Base-by-base conservation (phyloP, 2,797 vertebrate species). In the Microhierax caerulescens region DNA sequence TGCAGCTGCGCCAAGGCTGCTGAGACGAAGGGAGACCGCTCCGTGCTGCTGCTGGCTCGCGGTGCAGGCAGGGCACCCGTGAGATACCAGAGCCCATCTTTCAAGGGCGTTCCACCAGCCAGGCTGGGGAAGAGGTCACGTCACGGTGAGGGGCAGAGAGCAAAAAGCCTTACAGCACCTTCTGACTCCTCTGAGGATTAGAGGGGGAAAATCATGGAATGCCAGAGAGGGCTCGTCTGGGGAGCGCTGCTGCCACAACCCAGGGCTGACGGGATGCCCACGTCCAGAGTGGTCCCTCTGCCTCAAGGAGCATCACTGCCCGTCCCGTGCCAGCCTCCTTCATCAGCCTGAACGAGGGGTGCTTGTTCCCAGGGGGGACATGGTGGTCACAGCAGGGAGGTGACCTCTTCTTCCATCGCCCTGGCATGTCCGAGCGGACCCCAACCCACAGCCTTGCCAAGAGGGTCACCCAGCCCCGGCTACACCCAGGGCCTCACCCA, bases 1-100 rank as follows among this genome's bases (percentile, higher is more conserved):
- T 17, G 47, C 47, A 36, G 54, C 36, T 12, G 13, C 3, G 39
- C 56, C 20, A 6, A 36, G 68, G 68, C 56, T 73, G 69, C 43
- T 5, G 51, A 50, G 65, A 22, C 2, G 24, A n/a, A n/a, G 32
- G 65, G 70, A 56, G 65, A 51, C 24, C n/a, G 73, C 75, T 41
- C 54, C 19, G 1, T 3, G 3, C 43, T 50, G 5, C 1, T 3
- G 11, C 0, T 0, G 1, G 51, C 24, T 45, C 4, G 3, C 2
- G 60, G 76, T 11, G 34, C 27, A 10, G 65, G 39, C n/a, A 59
- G 56, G 53, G 68, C 53, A 56, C 2, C 60, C 30, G 6, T 0
- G 12, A 43, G 51, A 39, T 2, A 17, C 41, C 11, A 4, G 21
- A 32, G 16, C 43, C 63, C 0, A 1, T 23, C 50, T 64, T 4